Percentiles rank a stretch among this genome's conserved stretches.
These are phyloP conservation scores for Hermodice carunculata DNA, from an alignment of 2,888 invertebrate genomes.

Conservation along the genomic window DNA sequence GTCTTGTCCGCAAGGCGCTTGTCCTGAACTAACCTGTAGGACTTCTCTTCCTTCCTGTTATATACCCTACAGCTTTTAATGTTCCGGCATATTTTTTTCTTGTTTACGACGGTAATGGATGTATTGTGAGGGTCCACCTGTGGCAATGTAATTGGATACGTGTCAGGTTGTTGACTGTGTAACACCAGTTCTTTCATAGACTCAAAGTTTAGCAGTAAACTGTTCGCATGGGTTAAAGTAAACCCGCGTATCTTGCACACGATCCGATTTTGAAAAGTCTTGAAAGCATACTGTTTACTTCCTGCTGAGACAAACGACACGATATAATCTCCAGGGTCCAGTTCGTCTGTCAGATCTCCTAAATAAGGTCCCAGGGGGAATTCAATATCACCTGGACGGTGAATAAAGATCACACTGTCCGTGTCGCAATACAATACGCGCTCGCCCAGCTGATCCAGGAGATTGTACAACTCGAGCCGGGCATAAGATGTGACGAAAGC, in stretches of 20 bases:
- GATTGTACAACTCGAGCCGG: neutral
- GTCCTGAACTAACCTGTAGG: too few relatives aligned
- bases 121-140: too few relatives aligned
- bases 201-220: conserved; percentile 38
- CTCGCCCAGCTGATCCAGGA: neutral
- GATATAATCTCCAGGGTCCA: neutral
- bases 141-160: too few relatives aligned
- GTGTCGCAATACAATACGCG: neutral
- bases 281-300: conserved; percentile 62
- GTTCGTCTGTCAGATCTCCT: conserved; percentile 66
- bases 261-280: conserved; percentile 33
- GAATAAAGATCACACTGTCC: neutral
- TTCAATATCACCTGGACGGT: neutral
- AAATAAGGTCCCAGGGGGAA: conserved; percentile 55
- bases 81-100: too few relatives aligned
- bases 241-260: conserved; percentile 50
- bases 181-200: conserved; percentile 24
- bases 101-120: too few relatives aligned
- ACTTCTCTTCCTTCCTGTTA: too few relatives aligned
- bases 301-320: conserved; percentile 60
- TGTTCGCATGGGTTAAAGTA: conserved; percentile 37
- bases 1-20: too few relatives aligned
- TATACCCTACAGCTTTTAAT: too few relatives aligned
- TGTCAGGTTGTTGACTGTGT: too few relatives aligned
- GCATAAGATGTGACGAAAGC: neutral